Percentiles rank a stretch among this genome's conserved stretches.
These are phyloP conservation scores for Sclerodermus sp. DNA, from an alignment of 2,888 invertebrate species.

Conservation along the genomic window DNA sequence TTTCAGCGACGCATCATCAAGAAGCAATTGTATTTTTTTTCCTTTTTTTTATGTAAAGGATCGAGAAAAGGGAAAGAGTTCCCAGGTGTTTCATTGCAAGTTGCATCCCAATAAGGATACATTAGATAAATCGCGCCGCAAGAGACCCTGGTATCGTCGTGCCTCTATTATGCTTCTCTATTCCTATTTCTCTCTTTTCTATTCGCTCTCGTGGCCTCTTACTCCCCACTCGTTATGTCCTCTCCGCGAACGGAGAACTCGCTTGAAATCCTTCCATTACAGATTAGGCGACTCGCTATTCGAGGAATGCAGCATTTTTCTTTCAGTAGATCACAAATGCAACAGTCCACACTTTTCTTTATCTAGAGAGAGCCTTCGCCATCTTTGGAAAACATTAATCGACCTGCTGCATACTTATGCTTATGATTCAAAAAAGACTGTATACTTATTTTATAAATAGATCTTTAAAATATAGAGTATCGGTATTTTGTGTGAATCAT, in stretches of 20 bases:
- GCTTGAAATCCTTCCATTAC: slow-evolving; percentile 19
- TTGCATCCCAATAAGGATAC: slow-evolving; percentile 45
- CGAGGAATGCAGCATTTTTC: slow-evolving; percentile 26
- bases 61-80: too few species aligned
- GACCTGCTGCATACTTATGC: too few species aligned
- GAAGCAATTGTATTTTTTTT: too few species aligned
- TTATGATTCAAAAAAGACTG: too few species aligned
- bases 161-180: slow-evolving; percentile 35
- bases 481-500: too few species aligned
- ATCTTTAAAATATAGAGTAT: too few species aligned
- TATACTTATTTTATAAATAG: too few species aligned
- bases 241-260: slow-evolving; percentile 1
- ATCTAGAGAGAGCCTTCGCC: neutral
- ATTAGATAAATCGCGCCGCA: slow-evolving; percentile 50
- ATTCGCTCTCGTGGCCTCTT: slow-evolving; percentile 11
- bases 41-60: too few species aligned
- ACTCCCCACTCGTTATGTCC: slow-evolving; percentile 11
- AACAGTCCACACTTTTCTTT: slow-evolving; percentile 6
- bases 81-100: slow-evolving; percentile 38
- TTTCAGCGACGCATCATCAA: too few species aligned
- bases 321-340: neutral
- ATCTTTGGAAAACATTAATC: slow-evolving; percentile 2
- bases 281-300: slow-evolving; percentile 14
- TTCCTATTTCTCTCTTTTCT: slow-evolving; percentile 20
- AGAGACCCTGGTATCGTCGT: slow-evolving; percentile 13